phyloP scores from a whole-genome alignment of 2,888 invertebrate species.

The Chirona hameri region DNA sequence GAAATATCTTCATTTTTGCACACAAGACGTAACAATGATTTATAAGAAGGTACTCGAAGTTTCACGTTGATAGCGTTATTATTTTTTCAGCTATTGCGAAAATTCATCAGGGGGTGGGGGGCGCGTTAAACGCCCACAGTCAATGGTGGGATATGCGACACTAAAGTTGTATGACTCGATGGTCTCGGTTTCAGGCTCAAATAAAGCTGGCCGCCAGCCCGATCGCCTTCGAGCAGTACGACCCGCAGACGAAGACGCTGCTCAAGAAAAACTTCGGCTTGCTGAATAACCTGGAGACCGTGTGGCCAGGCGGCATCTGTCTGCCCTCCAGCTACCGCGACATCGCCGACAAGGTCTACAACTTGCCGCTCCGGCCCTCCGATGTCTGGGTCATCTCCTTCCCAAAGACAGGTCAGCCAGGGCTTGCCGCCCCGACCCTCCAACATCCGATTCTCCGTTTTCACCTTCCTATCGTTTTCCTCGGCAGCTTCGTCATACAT shows the following conservation, averaged over 20 bases:
- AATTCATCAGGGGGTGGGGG: no score
- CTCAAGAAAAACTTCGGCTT: conserved; percentile 34
- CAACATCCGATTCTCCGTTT: no score
- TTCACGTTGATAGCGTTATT: no score
- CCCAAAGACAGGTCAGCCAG: conserved; percentile 35
- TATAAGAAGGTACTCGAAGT: no score
- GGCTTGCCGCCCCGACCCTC: neutral
- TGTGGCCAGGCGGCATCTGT: conserved; percentile 34
- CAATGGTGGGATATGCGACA: no score
- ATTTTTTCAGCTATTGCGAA: no score
- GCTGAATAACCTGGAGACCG: conserved; percentile 32
- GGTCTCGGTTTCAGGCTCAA: neutral
- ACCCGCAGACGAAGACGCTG: neutral
- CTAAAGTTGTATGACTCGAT: no score
- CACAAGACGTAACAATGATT: no score
- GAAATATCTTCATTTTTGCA: no score
- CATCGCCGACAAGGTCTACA: conserved; percentile 31
- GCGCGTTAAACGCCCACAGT: no score
- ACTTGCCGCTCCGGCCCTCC: conserved; percentile 28
- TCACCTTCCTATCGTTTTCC: no score
- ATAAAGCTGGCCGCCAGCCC: neutral
- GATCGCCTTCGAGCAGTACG: neutral
- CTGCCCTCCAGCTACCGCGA: conserved; percentile 35
- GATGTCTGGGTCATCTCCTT: conserved; percentile 37
- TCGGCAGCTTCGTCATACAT: no score